These are phyloP conservation scores for Xanthia togata DNA, from an alignment of 2,888 invertebrate species.

Conservation along the genomic window DNA sequence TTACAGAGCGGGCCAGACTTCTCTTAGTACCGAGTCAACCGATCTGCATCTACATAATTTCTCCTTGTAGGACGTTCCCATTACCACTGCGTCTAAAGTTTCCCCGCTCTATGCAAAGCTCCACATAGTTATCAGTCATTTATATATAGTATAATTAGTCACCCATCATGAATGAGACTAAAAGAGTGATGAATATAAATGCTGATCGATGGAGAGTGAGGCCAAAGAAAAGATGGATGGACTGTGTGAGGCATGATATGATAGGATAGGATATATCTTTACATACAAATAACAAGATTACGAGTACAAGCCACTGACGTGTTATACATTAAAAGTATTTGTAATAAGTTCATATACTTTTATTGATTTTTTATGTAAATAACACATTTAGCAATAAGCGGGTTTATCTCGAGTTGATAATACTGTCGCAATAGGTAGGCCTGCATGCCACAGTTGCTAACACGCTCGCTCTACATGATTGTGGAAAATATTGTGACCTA, in stretches of 20 bases:
- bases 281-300: conserved; percentile 44
- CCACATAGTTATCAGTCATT: background rate
- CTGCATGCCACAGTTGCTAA: conserved; percentile 45
- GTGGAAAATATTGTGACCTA: conserved; percentile 45
- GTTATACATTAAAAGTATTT: conserved; percentile 46
- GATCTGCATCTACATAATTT: conserved; percentile 42
- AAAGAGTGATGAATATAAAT: too few relatives aligned
- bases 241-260: too few relatives aligned
- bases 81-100: conserved; percentile 6
- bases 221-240: too few relatives aligned
- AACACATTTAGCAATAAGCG: conserved; percentile 68
- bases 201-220: too few relatives aligned
- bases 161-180: background rate
- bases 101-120: background rate
- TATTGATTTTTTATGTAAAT: conserved; percentile 65
- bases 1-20: conserved; percentile 2
- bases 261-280: conserved; percentile 35
- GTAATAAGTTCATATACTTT: conserved; percentile 55
- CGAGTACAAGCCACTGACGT: conserved; percentile 27
- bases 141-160: background rate
- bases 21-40: background rate
- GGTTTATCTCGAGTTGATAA: conserved; percentile 74
- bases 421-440: conserved; percentile 67
- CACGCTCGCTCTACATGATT: conserved; percentile 48
- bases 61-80: conserved; percentile 14